Base-by-base conservation (phyloP, 2,797 vertebrate genomes). In the Sebastes nivosus region DNA sequence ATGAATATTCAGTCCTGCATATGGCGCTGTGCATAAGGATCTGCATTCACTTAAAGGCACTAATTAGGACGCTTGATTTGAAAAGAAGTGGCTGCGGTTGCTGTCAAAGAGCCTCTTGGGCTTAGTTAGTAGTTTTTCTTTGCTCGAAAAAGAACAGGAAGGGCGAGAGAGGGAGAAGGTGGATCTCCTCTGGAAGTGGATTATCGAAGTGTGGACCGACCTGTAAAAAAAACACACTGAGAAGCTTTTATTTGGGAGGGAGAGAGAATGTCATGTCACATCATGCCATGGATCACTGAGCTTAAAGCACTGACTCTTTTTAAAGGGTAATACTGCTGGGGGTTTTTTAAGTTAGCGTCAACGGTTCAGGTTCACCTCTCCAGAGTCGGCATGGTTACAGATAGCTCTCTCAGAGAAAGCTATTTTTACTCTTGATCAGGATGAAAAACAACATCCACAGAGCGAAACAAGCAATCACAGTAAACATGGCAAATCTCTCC, bases 1-100 rank as follows among this genome's bases (percentile, higher is more conserved):
- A 96, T 96, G 94, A 94, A 96, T 96, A 96, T 96, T 96, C 93
- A 95, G 85, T 20, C 74, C 80, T 42, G 82, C 95, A 95, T 95
- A 95, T 95, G 95, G 94, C 55, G 64, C 63, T 1, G 68, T 42
- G 89, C 93, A 87, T 88, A 75, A 81, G 69, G 86, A 87, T 84
- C 88, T 80, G 87, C 93, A 92, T 93, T 88, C 88, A 87, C 88
- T 93, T 91, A 90, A 87, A 92, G 79, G 60, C 84, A 57, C 89
- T 94, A 94, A 95, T 95, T 95, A 94, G 91, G 87, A 91, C 12
- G 75, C 89, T 55, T 77, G 36, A 88, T 92, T 90, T 87, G 82
- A 87, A 82, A 80, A 82, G 88, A 89, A 78, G 87, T n/a, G 83
- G 77, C 83, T 86, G 93, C 29, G 58, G 91, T 89, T 73, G 85